Percentiles rank a stretch among this genome's conserved stretches.
Conservation (phyloP, 2,113 vertebrate genomes). For the Struthidea cinerea region DNA sequence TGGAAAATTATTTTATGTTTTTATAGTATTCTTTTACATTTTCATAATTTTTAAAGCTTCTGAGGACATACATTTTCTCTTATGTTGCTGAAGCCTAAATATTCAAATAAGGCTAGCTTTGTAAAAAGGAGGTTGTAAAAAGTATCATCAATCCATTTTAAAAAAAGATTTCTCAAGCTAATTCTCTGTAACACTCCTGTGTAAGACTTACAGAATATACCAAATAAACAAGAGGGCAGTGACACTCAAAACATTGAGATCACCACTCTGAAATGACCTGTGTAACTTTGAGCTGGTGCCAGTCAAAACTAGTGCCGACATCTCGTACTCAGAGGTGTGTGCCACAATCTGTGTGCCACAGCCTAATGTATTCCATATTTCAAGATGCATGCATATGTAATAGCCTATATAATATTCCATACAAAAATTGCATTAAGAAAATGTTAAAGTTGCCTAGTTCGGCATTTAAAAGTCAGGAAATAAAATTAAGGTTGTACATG, state of each 20-base stretch:
- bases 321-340: neutral
- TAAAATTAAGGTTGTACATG: conserved; percentile 65
- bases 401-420: conserved; percentile 57
- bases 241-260: neutral
- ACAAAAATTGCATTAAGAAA: conserved; percentile 63
- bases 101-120: neutral
- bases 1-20: neutral
- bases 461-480: conserved; percentile 67
- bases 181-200: neutral
- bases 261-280: neutral
- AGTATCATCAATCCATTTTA: neutral
- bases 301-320: neutral
- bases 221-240: neutral
- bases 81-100: neutral
- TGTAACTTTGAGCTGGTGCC: neutral
- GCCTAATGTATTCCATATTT: conserved; percentile 59
- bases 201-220: neutral
- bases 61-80: neutral
- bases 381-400: conserved; percentile 58
- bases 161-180: neutral
- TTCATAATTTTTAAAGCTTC: neutral
- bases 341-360: neutral
- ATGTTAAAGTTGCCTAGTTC: conserved; percentile 63
- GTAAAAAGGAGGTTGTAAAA: neutral
- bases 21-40: neutral